These are phyloP conservation scores for Eupeodes luniger DNA, from an alignment of 2,888 invertebrate species.

Conservation along the genomic window DNA sequence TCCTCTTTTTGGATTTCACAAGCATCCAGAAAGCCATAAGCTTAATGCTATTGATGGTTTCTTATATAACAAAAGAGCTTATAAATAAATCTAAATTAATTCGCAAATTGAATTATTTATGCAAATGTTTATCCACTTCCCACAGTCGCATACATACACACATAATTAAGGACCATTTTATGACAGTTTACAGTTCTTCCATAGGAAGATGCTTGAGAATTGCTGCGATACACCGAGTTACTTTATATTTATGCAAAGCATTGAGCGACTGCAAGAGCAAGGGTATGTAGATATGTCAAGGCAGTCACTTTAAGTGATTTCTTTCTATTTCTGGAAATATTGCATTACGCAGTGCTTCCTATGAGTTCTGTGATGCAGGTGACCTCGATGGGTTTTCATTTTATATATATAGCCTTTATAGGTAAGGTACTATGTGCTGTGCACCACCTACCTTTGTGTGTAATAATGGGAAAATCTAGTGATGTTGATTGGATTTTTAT, in stretches of 20 bases:
- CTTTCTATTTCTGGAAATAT: slow-evolving; percentile 59
- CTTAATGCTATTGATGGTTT: neutral
- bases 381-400: slow-evolving; percentile 27
- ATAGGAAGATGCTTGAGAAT: neutral
- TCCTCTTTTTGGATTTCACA: neutral
- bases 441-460: neutral
- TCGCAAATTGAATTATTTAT: slow-evolving; percentile 34
- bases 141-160: neutral
- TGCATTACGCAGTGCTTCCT: slow-evolving; percentile 54
- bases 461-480: slow-evolving; percentile 1
- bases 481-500: slow-evolving; percentile 25
- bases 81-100: slow-evolving; percentile 33
- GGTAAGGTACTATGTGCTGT: too few species aligned
- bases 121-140: slow-evolving; percentile 13
- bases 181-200: neutral
- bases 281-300: slow-evolving; percentile 31
- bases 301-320: slow-evolving; percentile 44
- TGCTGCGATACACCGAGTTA: slow-evolving; percentile 3
- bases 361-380: slow-evolving; percentile 45
- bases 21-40: neutral
- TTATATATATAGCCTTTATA: neutral
- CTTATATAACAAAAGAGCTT: neutral
- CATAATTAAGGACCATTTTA: slow-evolving; percentile 45
- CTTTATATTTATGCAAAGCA: neutral
- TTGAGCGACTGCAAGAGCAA: neutral